phyloP scores from a whole-genome alignment of 2,797 vertebrate genomes.

The Mallotus villosus region DNA sequence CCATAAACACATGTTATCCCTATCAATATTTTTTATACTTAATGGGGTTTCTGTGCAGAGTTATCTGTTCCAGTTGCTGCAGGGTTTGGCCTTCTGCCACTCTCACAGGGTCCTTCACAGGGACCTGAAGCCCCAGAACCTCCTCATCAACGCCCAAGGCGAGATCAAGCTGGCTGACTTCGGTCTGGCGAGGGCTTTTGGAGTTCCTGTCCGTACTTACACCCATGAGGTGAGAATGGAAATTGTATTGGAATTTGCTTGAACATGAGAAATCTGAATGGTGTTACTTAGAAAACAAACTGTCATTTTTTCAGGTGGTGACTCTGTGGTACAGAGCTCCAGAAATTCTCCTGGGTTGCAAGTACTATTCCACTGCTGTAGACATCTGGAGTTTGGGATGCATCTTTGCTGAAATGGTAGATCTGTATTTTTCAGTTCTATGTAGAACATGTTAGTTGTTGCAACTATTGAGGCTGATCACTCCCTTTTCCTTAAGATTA shows the following conservation, averaged over 20 bases:
- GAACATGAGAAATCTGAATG: neutral
- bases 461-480: neutral
- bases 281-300: conserved; percentile 1
- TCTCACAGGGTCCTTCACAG: conserved; percentile 94
- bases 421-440: neutral
- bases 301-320: conserved; percentile 79
- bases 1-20: neutral
- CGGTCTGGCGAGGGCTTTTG: conserved; percentile 91
- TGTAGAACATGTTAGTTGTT: neutral
- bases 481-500: conserved; percentile 73
- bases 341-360: conserved; percentile 94
- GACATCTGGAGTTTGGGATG: conserved; percentile 97
- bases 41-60: conserved; percentile 72
- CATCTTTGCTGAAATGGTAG: conserved; percentile 97
- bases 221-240: conserved; percentile 85
- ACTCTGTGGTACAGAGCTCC: conserved; percentile 96
- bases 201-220: conserved; percentile 92
- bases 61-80: conserved; percentile 94
- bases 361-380: conserved; percentile 95
- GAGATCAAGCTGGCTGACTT: conserved; percentile 96
- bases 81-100: conserved; percentile 94
- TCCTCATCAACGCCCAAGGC: conserved; percentile 92
- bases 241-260: neutral
- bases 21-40: neutral
- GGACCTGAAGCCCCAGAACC: conserved; percentile 94